Percentiles rank a stretch among this genome's conserved stretches.
These are phyloP conservation scores for Entomyzon cyanotis DNA, from an alignment of 2,113 vertebrate genomes.

Conservation along the genomic window DNA sequence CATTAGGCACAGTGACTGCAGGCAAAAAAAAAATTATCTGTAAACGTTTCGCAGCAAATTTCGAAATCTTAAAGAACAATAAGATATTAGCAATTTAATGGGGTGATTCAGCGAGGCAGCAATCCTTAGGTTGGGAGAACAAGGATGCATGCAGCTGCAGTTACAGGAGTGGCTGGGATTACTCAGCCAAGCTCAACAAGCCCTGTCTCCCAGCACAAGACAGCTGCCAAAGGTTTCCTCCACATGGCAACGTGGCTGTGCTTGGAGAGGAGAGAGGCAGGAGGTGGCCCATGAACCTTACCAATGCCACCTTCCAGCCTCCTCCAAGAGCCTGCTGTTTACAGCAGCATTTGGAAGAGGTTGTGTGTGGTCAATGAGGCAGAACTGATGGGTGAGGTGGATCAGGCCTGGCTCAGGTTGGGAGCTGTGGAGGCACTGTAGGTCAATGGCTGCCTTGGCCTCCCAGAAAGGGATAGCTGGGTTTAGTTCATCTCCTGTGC, in stretches of 20 bases:
- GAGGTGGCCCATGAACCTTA: slow-evolving; percentile 1
- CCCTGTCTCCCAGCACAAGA: slow-evolving; percentile 24
- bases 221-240: slow-evolving; percentile 56
- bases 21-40: slow-evolving; percentile 76
- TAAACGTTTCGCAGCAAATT: slow-evolving; percentile 79
- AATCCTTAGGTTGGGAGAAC: slow-evolving; percentile 67
- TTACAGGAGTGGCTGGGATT: slow-evolving; percentile 45
- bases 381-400: slow-evolving; percentile 46
- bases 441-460: not conserved
- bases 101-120: slow-evolving; percentile 72
- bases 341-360: slow-evolving; percentile 36
- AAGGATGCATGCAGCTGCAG: slow-evolving; percentile 68
- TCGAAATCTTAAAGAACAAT: slow-evolving; percentile 77
- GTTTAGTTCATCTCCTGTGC: not conserved
- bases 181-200: slow-evolving; percentile 64
- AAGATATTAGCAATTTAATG: slow-evolving; percentile 80
- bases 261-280: slow-evolving; percentile 14
- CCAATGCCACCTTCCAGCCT: slow-evolving; percentile 20
- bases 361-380: not conserved
- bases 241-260: slow-evolving; percentile 6
- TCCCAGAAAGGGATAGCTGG: not conserved
- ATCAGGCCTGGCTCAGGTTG: slow-evolving; percentile 31
- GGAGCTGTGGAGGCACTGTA: not conserved
- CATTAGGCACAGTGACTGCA: slow-evolving; percentile 80
- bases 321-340: slow-evolving; percentile 31